Percentiles rank a stretch among this genome's conserved stretches.
These are phyloP conservation scores for Sebastes iracundus DNA, from an alignment of 2,797 vertebrate species.

Conservation along the genomic window DNA sequence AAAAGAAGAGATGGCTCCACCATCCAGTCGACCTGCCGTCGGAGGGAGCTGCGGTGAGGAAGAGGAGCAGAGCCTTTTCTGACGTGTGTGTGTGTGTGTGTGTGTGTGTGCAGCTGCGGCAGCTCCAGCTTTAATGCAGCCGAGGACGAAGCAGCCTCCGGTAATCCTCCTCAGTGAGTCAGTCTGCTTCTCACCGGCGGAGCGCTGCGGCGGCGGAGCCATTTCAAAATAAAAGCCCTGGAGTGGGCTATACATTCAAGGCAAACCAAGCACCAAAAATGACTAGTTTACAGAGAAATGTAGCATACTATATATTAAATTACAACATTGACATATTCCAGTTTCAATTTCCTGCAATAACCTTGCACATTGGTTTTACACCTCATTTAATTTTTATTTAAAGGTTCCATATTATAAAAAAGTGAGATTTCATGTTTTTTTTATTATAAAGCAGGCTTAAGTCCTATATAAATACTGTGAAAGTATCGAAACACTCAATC, in stretches of 20 bases:
- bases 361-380: too few relatives aligned
- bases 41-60: slow-evolving; percentile 58
- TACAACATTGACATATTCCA: too few relatives aligned
- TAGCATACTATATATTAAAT: background rate
- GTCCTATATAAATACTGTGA: too few relatives aligned
- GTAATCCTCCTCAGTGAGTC: slow-evolving; percentile 57
- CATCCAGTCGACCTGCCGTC: slow-evolving; percentile 57
- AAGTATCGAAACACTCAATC: too few relatives aligned
- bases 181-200: slow-evolving; percentile 13
- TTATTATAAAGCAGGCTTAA: too few relatives aligned
- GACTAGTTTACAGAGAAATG: background rate
- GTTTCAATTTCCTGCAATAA: background rate
- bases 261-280: background rate
- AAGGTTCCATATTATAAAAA: too few relatives aligned
- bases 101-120: slow-evolving; percentile 68
- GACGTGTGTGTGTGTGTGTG: slow-evolving; percentile 63
- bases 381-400: too few relatives aligned
- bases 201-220: rapidly evolving
- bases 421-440: too few relatives aligned
- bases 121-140: slow-evolving; percentile 76
- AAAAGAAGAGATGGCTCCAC: slow-evolving; percentile 23
- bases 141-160: slow-evolving; percentile 70
- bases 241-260: background rate
- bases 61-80: slow-evolving; percentile 46
- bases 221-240: slow-evolving; percentile 68